Evolutionary conservation across 2,797 vertebrate genomes (phyloP), one percentile per base, ranked within the genome.

Genomic region (Argyrosomus regius): DNA sequence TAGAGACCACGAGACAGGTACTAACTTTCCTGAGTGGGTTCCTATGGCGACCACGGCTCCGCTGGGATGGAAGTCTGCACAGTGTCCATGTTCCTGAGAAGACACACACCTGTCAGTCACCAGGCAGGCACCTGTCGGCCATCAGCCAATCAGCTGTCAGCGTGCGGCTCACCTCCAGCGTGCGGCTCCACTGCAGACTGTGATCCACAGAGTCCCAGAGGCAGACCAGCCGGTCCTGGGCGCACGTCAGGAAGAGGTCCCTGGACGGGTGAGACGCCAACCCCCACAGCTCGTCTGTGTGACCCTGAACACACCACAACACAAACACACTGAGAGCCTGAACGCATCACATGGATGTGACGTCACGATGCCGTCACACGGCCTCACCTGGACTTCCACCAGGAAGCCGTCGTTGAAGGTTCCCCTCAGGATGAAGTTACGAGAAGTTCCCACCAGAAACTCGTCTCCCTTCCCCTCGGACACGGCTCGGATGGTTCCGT

Each of bases 231-330:
- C 97, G 95, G 92, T 99, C 98, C 94, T 99, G 98, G 78, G 97
- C 98, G 72, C 98, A 99, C 0, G 96, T 98, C 91, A 99, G 95
- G 79, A 99, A 98, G 82, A 97, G 83, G 16, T 96, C 94, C 90
- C 95, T 97, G 93, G 96, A 98, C 3, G 98, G 98, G 89, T 99
- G 98, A 49, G 97, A 94, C 12, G 97, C 98, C 89, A 99, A 85
- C 82, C 98, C 98, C 98, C 98, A 99, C 52, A 99, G 96, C 84
- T 99, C 98, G 68, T 99, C 98, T 35, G 98, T 99, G 93, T 99
- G 98, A 76, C 98, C 98, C 98, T 99, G 86, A 67, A 90, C 3
- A 28, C 69, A 87, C 2, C 72, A 12, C 3, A 20, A 59, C 5
- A 64, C 1, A 68, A 3, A 59, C 0, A 39, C 1, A 75, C 41